Evolutionary conservation across 2,888 invertebrate genomes (phyloP).

Genomic region (Drosophila affinis): DNA sequence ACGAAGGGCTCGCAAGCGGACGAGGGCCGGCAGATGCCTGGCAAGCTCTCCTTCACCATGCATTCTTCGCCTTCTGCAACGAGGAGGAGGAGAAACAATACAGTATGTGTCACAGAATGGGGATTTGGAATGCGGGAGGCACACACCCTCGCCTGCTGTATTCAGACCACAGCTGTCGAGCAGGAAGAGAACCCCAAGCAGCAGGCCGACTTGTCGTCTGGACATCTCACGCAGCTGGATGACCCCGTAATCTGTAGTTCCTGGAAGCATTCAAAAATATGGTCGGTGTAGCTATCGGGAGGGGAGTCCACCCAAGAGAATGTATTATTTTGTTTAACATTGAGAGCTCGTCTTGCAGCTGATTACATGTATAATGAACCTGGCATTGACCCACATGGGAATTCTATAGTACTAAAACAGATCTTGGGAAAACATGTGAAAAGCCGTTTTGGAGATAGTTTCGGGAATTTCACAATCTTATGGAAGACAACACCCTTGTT

Average conservation of each 20-base stretch:
- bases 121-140: background rate
- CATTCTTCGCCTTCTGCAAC: slow-evolving; percentile 58
- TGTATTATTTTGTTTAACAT: background rate
- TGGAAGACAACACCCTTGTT: background rate
- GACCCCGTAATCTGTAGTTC: background rate
- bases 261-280: background rate
- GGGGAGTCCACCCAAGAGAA: background rate
- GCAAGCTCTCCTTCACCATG: slow-evolving; percentile 29
- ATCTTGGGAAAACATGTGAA: background rate
- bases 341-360: slow-evolving; percentile 5
- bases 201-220: background rate
- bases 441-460: background rate
- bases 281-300: too few relatives aligned
- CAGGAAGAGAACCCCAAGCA: background rate
- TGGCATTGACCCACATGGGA: slow-evolving; percentile 49
- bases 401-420: slow-evolving; percentile 5
- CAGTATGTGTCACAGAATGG: background rate
- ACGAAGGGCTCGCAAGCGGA: slow-evolving; percentile 57
- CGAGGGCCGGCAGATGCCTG: slow-evolving; percentile 65
- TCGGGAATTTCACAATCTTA: slow-evolving; percentile 19
- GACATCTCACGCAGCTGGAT: background rate
- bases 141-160: slow-evolving; percentile 27
- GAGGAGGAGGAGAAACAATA: background rate
- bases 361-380: slow-evolving; percentile 44
- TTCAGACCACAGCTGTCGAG: background rate